A percentile compares a stretch with the other conserved stretches of the same genome.
phyloP scores from a whole-genome alignment of 1,140 invertebrate species.

The Drosophila nannoptera region DNA sequence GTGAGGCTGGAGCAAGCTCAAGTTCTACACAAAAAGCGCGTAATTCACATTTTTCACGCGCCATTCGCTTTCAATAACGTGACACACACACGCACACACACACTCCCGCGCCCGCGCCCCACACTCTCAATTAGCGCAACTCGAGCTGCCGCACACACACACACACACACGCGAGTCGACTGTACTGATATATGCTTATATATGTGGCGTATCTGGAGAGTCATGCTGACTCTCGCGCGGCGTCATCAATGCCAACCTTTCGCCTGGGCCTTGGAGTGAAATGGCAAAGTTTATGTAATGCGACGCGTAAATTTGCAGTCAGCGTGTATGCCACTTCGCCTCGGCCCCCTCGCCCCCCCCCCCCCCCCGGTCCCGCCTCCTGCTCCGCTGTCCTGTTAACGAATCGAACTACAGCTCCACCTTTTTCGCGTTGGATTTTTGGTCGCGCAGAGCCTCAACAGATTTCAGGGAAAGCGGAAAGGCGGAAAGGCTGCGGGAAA shows the following conservation, averaged over 20 bases:
- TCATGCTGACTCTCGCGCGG: constrained; percentile 64
- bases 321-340: constrained; percentile 39
- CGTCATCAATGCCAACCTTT: constrained; percentile 32
- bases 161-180: background rate
- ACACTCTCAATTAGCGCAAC: constrained; percentile 52
- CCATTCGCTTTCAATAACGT: constrained; percentile 74
- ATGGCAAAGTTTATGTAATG: constrained; percentile 65
- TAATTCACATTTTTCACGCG: constrained; percentile 69
- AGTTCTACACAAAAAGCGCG: constrained; percentile 28
- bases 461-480: constrained; percentile 39
- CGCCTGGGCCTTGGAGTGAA: constrained; percentile 19
- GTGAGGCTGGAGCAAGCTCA: constrained; percentile 4
- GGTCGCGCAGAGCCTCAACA: constrained; percentile 48
- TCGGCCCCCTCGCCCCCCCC: background rate
- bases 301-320: constrained; percentile 65
- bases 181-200: constrained; percentile 16
- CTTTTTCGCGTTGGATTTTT: constrained; percentile 63
- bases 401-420: constrained; percentile 75
- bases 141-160: constrained; percentile 30
- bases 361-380: background rate
- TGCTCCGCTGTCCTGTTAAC: constrained; percentile 42
- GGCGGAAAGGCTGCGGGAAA: constrained; percentile 34
- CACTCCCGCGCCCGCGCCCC: background rate
- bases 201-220: constrained; percentile 34
- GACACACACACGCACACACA: constrained; percentile 16